phyloP scores from a whole-genome alignment of 2,113 vertebrate species.

The Misgurnus mizolepis region DNA sequence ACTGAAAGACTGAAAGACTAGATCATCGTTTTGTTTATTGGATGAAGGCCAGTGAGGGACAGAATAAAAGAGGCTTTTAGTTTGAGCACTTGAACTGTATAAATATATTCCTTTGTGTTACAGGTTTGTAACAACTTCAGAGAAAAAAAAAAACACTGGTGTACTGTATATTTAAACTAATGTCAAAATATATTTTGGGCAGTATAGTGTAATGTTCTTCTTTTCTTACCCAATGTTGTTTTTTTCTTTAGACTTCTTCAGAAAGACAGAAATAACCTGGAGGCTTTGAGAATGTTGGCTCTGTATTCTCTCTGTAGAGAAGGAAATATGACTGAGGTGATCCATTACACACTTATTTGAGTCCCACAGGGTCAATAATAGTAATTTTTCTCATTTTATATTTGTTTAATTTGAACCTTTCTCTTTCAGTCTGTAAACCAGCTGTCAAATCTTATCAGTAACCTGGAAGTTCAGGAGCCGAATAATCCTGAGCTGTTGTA shows the following conservation, averaged over 20 bases:
- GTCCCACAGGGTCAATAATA: too few species aligned
- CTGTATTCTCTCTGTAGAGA: conserved; percentile 89
- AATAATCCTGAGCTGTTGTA: conserved; percentile 84
- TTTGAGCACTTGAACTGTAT: conserved; percentile 50
- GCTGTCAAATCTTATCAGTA: conserved; percentile 80
- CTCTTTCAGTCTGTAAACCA: conserved; percentile 75
- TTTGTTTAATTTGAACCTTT: too few species aligned
- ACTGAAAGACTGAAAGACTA: conserved; percentile 61
- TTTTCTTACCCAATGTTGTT: conserved; percentile 35
- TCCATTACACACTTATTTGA: conserved; percentile 6
- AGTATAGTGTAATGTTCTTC: too few species aligned
- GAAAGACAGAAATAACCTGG: conserved; percentile 86
- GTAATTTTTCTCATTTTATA: too few species aligned
- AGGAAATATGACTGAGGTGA: conserved; percentile 85
- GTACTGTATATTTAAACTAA: neutral
- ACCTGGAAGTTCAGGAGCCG: conserved; percentile 83
- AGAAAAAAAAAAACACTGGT: conserved; percentile 10
- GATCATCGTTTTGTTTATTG: conserved; percentile 63
- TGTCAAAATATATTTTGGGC: too few species aligned
- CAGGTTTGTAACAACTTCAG: too few species aligned
- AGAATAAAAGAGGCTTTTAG: conserved; percentile 63
- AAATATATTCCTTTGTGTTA: too few species aligned
- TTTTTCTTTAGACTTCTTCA: conserved; percentile 83
- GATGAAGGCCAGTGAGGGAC: conserved; percentile 53
- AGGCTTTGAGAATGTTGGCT: conserved; percentile 87